These are phyloP conservation scores for Chrysopilus asiliformis DNA, from an alignment of 2,888 invertebrate genomes.

Conservation along the genomic window DNA sequence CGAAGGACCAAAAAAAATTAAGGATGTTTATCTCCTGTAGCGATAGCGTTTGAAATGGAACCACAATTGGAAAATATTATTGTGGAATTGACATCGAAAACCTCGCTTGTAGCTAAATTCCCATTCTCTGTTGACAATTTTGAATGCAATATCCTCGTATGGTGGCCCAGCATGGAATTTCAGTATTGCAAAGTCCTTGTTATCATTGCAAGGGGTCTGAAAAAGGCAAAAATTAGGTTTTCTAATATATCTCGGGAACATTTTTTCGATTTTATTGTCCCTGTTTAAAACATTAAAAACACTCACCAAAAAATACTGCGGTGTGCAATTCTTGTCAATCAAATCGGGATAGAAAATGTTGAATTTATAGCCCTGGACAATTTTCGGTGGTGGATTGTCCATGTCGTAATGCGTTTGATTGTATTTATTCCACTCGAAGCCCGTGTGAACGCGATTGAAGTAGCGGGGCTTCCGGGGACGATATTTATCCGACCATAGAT, in stretches of 20 bases:
- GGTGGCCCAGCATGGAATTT: constrained; percentile 97
- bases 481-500: constrained; percentile 91
- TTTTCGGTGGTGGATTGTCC: constrained; percentile 99
- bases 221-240: constrained; percentile 16
- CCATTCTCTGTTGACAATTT: constrained; percentile 98
- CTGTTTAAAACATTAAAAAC: background rate
- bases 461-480: constrained; percentile 93
- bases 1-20: background rate
- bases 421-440: constrained; percentile 99
- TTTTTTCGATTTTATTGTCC: no score
- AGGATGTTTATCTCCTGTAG: constrained; percentile 56
- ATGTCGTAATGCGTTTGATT: constrained; percentile 99
- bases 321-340: constrained; percentile 84
- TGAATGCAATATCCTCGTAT: constrained; percentile 98
- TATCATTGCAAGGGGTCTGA: constrained; percentile 80
- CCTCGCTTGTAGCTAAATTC: constrained; percentile 97
- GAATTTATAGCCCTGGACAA: constrained; percentile 99
- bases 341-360: constrained; percentile 99
- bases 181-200: constrained; percentile 87
- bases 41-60: constrained; percentile 98
- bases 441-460: constrained; percentile 91
- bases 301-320: constrained; percentile 79
- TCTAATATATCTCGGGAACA: constrained; percentile 13
- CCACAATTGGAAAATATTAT: constrained; percentile 99
- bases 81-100: constrained; percentile 97